A percentile compares a stretch with the other conserved stretches of the same genome.
Evolutionary conservation across 1,140 invertebrate genomes (phyloP).

Genomic region (Octopus sinensis): DNA sequence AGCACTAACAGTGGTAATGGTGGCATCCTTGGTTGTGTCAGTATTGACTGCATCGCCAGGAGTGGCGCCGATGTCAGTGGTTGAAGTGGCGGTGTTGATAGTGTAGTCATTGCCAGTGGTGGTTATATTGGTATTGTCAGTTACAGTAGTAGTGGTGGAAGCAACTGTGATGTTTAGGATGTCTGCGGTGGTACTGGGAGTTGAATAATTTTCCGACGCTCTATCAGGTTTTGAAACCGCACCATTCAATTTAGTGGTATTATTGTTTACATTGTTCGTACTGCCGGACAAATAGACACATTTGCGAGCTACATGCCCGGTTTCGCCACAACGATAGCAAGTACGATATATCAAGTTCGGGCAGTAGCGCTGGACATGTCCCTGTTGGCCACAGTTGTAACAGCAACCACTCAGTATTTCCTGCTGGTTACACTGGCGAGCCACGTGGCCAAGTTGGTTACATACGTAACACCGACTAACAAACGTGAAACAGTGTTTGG

Average conservation of each 20-base stretch:
- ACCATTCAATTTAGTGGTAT: background rate
- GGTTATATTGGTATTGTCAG: background rate
- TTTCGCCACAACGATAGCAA: conserved; percentile 68
- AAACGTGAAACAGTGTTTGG: conserved; percentile 45
- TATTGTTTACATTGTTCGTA: no score
- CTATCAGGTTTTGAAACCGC: background rate
- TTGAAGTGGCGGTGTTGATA: no score
- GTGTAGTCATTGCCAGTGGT: background rate
- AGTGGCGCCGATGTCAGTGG: no score
- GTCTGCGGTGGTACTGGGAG: background rate
- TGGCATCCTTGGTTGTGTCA: no score
- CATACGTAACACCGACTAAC: conserved; percentile 58
- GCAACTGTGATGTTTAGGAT: background rate
- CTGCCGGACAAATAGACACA: conserved; percentile 55
- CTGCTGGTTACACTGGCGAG: conserved; percentile 59
- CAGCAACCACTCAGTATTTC: conserved; percentile 60
- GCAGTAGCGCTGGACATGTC: conserved; percentile 88
- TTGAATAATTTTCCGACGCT: background rate
- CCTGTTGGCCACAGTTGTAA: conserved; percentile 91
- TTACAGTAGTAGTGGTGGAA: background rate
- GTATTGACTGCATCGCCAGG: no score
- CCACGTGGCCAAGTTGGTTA: conserved; percentile 57
- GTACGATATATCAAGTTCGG: conserved; percentile 38
- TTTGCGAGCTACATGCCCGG: conserved; percentile 76
- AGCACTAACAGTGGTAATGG: no score